Base-by-base conservation (phyloP, 2,797 vertebrate genomes). In the Peromyscus melanophrys region DNA sequence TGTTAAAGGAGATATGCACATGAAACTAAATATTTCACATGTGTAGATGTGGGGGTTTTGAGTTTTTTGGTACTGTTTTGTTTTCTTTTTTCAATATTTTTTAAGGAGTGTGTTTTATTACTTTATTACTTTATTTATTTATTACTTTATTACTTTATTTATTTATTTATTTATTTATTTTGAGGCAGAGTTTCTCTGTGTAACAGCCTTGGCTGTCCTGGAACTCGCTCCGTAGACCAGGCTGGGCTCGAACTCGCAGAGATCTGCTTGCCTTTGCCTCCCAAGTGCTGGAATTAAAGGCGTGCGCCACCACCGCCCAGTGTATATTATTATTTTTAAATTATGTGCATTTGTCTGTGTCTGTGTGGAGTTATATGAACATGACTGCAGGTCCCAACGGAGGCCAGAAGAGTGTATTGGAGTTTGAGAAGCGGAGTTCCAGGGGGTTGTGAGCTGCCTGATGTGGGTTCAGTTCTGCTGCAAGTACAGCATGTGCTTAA, bases 21-120 rank as follows among this genome's bases (percentile, higher is more conserved):
- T 43, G 43, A 67, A 94, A 81, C 65, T 37, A 87, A 84, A 90
- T 52, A 94, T 11, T 76, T 78, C 86, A 95, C 23, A 73, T 43
- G n/a, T 49, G 14, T 21, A 67, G 25, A 63, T 23, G 40, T 84
- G 76, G 75, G 90, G 85, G 31, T 4, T 29, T 81, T 81, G 5
- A 1, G 19, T 14, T 49, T 86, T 65, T 80, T 19, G 23, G 7
- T 27, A 16, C 29, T 40, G 23, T 27, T 40, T 11, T 34, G 27
- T 52, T 84, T 46, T 23, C 17, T 67, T 25, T 49, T 49, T 67
- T 85, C 63, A 67, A 85, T 85, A 29, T 49, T 67, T 67, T 52
- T 65, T 14, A 65, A 34, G 19, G 43, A 19, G 14, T 85, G 31
- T n/a, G n/a, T 46, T n/a, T n/a, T 67, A 65, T n/a, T n/a, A n/a